Percentiles rank a stretch among this genome's conserved stretches.
These are phyloP conservation scores for Agrotis clavis DNA, from an alignment of 2,888 invertebrate species.

Conservation along the genomic window DNA sequence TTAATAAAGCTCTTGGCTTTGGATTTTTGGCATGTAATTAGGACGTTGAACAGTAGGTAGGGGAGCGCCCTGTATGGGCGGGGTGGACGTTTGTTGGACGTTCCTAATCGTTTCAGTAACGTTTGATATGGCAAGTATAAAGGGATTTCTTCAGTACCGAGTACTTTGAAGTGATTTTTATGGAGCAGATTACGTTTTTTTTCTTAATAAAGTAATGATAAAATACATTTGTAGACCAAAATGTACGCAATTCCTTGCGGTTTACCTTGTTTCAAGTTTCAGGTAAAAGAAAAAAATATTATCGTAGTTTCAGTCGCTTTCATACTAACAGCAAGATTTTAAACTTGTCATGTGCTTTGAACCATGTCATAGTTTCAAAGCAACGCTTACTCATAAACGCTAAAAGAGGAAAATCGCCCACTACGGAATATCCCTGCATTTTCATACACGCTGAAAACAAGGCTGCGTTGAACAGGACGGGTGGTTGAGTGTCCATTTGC, in stretches of 20 bases:
- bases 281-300: no score
- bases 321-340: no score
- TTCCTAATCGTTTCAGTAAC: slow-evolving; percentile 1
- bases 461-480: slow-evolving; percentile 1
- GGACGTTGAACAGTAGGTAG: background rate
- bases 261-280: no score
- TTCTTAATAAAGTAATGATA: background rate
- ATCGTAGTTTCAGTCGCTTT: background rate
- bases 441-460: slow-evolving; percentile 27
- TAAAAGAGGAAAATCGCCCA: slow-evolving; percentile 12
- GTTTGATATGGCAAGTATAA: slow-evolving; percentile 28
- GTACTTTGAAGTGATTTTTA: background rate
- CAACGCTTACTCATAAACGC: background rate
- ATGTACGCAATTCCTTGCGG: no score
- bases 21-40: slow-evolving; percentile 51
- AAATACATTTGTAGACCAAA: background rate
- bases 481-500: slow-evolving; percentile 13
- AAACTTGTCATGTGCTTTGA: no score
- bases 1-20: slow-evolving; percentile 51
- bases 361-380: background rate
- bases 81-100: slow-evolving; percentile 20
- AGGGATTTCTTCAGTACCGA: background rate
- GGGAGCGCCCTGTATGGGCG: slow-evolving; percentile 15
- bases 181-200: background rate
- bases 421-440: slow-evolving; percentile 5